phyloP scores from a whole-genome alignment of 2,888 invertebrate genomes.

The Ceramica pisi region DNA sequence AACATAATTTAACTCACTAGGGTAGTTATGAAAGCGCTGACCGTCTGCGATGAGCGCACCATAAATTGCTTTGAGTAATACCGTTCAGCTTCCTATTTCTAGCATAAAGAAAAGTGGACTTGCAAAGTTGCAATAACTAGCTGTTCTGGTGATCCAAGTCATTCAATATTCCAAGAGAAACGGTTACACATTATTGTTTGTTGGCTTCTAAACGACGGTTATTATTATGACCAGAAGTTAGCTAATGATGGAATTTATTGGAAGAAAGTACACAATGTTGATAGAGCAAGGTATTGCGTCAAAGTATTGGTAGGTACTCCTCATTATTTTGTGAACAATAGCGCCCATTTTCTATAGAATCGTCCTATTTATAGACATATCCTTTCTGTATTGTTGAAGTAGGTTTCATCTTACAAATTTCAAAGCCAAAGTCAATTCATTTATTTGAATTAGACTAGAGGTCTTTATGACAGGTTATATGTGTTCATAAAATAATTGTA shows the following conservation, averaged over 20 bases:
- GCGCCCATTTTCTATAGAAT: constrained; percentile 1
- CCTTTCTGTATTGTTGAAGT: neutral
- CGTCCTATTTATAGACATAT: neutral
- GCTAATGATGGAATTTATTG: neutral
- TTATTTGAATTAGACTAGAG: too few relatives aligned
- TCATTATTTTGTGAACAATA: constrained; percentile 10
- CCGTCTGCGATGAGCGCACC: neutral
- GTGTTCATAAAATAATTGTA: too few relatives aligned
- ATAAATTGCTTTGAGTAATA: neutral
- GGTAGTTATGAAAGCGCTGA: neutral
- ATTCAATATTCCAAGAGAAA: neutral
- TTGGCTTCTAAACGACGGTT: neutral
- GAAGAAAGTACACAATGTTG: neutral
- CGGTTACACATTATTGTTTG: neutral
- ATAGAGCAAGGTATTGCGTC: neutral
- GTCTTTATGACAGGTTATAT: too few relatives aligned
- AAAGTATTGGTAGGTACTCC: neutral
- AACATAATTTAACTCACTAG: neutral
- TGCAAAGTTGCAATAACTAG: too few relatives aligned
- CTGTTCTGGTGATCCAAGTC: too few relatives aligned
- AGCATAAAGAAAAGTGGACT: neutral
- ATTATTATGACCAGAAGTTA: neutral
- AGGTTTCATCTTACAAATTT: neutral
- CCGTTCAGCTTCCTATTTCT: neutral
- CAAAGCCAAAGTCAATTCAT: neutral